Conservation (phyloP, 1,140 invertebrate genomes). For the Harlomillsia oculata region DNA sequence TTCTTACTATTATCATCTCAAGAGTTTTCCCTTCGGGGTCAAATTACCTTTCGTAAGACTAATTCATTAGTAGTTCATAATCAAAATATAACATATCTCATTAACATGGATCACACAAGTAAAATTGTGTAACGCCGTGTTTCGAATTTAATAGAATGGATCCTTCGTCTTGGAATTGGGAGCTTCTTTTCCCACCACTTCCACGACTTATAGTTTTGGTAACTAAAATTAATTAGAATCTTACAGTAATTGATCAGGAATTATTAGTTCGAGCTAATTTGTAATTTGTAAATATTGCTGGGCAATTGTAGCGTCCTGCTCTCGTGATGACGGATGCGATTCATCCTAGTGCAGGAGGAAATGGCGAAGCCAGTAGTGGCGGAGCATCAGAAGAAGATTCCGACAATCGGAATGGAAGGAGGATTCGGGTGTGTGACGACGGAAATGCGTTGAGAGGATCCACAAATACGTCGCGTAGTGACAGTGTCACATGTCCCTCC, state of each 20-base stretch:
- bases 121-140: too few species aligned
- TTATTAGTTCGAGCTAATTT: not conserved
- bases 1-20: too few species aligned
- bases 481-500: constrained; percentile 34
- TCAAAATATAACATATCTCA: too few species aligned
- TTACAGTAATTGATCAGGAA: not conserved
- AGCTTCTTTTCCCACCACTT: constrained; percentile 34
- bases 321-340: constrained; percentile 34
- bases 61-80: too few species aligned
- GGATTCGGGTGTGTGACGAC: constrained; percentile 2
- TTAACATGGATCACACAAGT: too few species aligned
- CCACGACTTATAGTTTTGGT: constrained; percentile 35
- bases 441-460: constrained; percentile 10
- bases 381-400: constrained; percentile 20
- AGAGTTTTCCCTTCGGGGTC: too few species aligned
- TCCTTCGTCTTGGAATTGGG: constrained; percentile 35
- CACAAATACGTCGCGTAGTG: constrained; percentile 32
- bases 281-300: not conserved
- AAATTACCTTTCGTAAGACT: too few species aligned
- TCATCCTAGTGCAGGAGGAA: too few species aligned
- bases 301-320: constrained; percentile 34
- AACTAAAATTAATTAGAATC: constrained; percentile 10
- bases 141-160: constrained; percentile 24
- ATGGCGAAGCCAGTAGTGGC: too few species aligned
- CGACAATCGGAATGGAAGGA: not conserved